Evolutionary conservation across 2,888 invertebrate species (phyloP), one percentile per base, ranked within the genome.

Genomic region (Drosophila affinis): DNA sequence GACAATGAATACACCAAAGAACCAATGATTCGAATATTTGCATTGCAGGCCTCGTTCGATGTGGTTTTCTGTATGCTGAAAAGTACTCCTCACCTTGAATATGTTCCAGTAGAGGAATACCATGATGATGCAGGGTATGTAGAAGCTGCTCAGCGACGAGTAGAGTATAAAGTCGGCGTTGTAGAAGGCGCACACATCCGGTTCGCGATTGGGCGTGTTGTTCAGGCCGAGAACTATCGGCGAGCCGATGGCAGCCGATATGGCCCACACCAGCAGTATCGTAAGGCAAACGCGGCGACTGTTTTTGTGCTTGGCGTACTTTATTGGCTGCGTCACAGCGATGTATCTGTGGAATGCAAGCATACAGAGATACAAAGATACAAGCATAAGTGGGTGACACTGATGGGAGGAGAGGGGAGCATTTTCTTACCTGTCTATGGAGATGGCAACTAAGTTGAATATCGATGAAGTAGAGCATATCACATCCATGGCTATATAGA

Each of bases 231-330:
- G 94, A 56, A 98, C 97, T 82, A 99, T 98, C 53, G 99, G 99
- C 18, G 97, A 96, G 45, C 98, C 99, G 81, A 99, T 99, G 72
- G 98, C 97, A 1, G 96, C 96, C 68, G 97, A 97, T 91, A 99
- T 97, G 82, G 97, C 95, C 99, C 99, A 99, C 58, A 98, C 98
- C 76, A 98, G 93, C 47, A 96, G 95, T 89, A 99, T 98, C 85
- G 98, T 99, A 92, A 98, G 93, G 95, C 97, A 97, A 52, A 99
- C 98, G 72, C 99, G 95, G 60, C 95, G 94, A 93, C 97, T 98
- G 94, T 98, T 99, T 94, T 98, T 98, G 94, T 99, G 98, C 91
- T 98, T 98, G 69, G 99, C 98, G 93, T 99, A 99, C 93, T 99
- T 98, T 92, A 99, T 99, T 89, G 99, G 99, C 92, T 98, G 97